These are phyloP conservation scores for Odontamblyopus lacepedii DNA, from an alignment of 2,797 vertebrate genomes.

Conservation along the genomic window DNA sequence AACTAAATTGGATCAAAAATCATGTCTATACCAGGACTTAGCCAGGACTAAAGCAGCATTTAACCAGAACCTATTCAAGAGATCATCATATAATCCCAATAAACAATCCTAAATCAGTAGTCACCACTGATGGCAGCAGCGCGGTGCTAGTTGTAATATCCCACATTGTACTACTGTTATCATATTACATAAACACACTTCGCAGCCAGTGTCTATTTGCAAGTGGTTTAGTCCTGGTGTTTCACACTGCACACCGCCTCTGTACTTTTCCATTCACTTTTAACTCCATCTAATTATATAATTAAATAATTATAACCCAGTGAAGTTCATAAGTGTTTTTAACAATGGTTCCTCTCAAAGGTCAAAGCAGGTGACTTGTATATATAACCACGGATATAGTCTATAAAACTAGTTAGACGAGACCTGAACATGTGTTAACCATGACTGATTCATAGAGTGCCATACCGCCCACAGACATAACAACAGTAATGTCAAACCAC, in stretches of 20 bases:
- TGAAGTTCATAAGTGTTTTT: neutral
- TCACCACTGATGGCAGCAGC: neutral
- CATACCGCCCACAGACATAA: too few species aligned
- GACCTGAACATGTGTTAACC: too few species aligned
- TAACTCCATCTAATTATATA: neutral
- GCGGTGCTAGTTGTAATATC: conserved; percentile 12
- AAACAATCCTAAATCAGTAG: neutral
- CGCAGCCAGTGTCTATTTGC: neutral
- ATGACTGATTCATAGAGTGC: too few species aligned
- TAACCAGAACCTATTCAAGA: too few species aligned
- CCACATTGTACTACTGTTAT: neutral
- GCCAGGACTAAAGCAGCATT: neutral
- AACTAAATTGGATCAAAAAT: neutral
- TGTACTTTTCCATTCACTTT: neutral
- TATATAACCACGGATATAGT: neutral
- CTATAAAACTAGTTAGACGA: too few species aligned
- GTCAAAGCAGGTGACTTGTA: neutral
- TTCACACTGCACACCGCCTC: neutral
- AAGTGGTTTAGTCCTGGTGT: neutral
- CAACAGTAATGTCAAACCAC: neutral
- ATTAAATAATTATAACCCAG: neutral
- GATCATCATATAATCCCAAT: neutral
- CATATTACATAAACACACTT: neutral
- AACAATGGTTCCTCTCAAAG: neutral
- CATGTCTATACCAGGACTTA: too few species aligned